Conservation (phyloP, 2,888 invertebrate genomes). For the Lasioglossum marginatum region DNA sequence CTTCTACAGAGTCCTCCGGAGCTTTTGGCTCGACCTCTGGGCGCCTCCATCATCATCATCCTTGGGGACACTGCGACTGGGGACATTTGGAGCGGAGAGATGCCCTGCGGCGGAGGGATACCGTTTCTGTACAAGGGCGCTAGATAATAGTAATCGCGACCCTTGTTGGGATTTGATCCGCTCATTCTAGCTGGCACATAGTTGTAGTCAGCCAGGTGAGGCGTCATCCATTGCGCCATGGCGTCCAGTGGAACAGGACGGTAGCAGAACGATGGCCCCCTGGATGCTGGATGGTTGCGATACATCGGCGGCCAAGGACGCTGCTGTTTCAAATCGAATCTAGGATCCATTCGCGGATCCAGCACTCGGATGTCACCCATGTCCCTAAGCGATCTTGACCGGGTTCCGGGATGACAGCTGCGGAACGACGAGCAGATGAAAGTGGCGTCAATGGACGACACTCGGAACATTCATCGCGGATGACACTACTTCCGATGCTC, state of each 20-base stretch:
- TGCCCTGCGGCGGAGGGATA: conserved; percentile 85
- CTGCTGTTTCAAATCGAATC: conserved; percentile 84
- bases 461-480: conserved; percentile 19
- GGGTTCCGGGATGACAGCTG: conserved; percentile 32
- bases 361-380: conserved; percentile 87
- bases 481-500: not conserved
- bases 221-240: conserved; percentile 85
- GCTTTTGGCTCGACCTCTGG: conserved; percentile 74
- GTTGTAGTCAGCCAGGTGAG: conserved; percentile 85
- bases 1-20: conserved; percentile 71
- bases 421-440: conserved; percentile 28
- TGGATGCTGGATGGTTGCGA: conserved; percentile 81
- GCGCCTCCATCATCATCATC: conserved; percentile 80
- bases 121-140: conserved; percentile 89
- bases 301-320: conserved; percentile 90
- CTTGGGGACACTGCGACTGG: conserved; percentile 76
- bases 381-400: conserved; percentile 29
- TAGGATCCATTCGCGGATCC: conserved; percentile 87
- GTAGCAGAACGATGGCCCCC: conserved; percentile 82
- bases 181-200: conserved; percentile 85
- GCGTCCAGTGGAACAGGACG: conserved; percentile 85
- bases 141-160: conserved; percentile 87
- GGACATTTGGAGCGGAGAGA: conserved; percentile 72
- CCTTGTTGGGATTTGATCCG: conserved; percentile 80
- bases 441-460: conserved; percentile 38